These are phyloP conservation scores for Petrolisthes cinctipes DNA, from an alignment of 2,888 invertebrate species.

Conservation along the genomic window DNA sequence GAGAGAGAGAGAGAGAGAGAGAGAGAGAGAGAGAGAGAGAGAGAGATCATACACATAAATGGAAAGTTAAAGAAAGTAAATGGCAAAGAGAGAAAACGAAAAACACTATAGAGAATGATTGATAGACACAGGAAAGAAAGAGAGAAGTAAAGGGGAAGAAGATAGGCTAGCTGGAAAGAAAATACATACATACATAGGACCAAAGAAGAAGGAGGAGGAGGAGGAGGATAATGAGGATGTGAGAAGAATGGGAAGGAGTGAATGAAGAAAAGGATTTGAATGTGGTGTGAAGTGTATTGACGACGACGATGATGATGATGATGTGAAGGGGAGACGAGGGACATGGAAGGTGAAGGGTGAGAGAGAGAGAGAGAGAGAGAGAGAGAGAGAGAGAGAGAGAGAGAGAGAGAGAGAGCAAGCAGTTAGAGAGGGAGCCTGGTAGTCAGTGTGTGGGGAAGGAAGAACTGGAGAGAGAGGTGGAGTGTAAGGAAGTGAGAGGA, in stretches of 20 bases:
- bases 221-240: too few species aligned
- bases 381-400: not conserved
- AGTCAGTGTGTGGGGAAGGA: not conserved
- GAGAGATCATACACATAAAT: too few species aligned
- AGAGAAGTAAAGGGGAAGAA: too few species aligned
- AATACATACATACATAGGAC: too few species aligned
- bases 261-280: not conserved
- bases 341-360: not conserved
- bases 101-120: too few species aligned
- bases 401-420: not conserved
- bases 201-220: too few species aligned
- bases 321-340: not conserved
- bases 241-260: not conserved
- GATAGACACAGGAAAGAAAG: too few species aligned
- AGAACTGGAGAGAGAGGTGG: not conserved
- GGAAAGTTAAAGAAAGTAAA: not conserved
- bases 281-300: not conserved
- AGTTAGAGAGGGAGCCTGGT: not conserved
- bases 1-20: slow-evolving; percentile 20
- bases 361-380: not conserved
- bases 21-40: too few species aligned
- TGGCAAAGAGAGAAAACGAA: too few species aligned
- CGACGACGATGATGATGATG: not conserved
- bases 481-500: not conserved
- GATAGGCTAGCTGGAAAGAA: too few species aligned